Conservation (phyloP, 2,113 vertebrate species). For the Sialia sialis region DNA sequence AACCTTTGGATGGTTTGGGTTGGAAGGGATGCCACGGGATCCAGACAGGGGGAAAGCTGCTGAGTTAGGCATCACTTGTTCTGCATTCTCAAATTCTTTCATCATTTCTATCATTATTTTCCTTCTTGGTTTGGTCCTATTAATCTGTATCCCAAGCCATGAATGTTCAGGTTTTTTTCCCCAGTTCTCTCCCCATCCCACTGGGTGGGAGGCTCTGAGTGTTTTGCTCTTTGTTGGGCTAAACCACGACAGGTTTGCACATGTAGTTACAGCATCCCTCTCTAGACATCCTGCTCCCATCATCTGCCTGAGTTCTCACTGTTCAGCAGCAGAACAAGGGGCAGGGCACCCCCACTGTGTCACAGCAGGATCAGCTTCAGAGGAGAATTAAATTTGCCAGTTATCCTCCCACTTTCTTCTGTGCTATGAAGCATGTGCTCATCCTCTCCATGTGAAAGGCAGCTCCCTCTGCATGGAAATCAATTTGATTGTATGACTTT, state of each 20-base stretch:
- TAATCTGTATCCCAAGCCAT: neutral
- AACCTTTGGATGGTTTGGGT: rapidly evolving
- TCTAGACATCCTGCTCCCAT: neutral
- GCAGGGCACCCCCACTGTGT: neutral
- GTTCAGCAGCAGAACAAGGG: neutral
- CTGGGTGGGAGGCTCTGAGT: neutral
- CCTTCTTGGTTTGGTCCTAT: neutral
- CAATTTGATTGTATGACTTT: neutral
- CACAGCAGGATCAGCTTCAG: neutral
- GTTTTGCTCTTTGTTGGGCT: neutral
- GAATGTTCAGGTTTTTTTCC: neutral
- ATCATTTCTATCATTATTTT: no score
- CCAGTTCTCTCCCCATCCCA: neutral
- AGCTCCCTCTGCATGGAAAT: neutral
- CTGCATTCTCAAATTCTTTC: neutral
- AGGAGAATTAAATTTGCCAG: neutral
- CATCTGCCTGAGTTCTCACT: neutral
- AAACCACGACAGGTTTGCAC: neutral
- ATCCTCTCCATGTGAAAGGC: neutral
- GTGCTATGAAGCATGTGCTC: neutral
- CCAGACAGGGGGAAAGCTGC: no score
- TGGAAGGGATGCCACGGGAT: neutral
- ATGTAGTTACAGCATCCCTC: neutral
- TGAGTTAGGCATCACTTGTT: neutral
- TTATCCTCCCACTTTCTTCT: neutral